Percentiles rank a stretch among this genome's conserved stretches.
These are phyloP conservation scores for Calonectris borealis DNA, from an alignment of 2,113 vertebrate genomes.

Conservation along the genomic window DNA sequence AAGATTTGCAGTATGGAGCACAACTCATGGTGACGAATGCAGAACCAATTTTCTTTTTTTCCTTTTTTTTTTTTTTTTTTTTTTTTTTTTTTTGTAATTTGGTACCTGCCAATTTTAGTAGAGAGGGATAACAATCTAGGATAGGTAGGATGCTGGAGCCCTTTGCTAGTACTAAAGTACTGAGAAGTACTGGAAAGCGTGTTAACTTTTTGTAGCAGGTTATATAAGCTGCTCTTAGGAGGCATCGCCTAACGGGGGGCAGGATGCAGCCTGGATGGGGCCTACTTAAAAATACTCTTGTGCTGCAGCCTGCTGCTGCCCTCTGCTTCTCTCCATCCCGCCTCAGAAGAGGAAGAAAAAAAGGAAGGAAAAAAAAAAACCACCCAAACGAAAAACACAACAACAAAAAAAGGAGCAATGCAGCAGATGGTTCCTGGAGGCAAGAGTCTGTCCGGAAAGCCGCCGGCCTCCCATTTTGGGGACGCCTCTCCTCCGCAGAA, in stretches of 20 bases:
- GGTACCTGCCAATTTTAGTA: too few relatives aligned
- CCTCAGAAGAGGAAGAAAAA: background rate
- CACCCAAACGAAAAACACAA: too few relatives aligned
- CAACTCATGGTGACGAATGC: accelerated
- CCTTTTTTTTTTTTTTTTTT: too few relatives aligned
- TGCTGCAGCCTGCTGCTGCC: too few relatives aligned
- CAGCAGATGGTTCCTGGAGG: too few relatives aligned
- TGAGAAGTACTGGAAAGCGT: background rate
- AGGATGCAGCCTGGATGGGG: too few relatives aligned
- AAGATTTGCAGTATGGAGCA: background rate
- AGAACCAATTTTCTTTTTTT: background rate
- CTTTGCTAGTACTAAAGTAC: background rate
- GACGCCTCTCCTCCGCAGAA: accelerated
- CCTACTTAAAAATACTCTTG: accelerated
- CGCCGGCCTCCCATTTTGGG: background rate
- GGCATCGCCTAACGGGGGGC: accelerated
- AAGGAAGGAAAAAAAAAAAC: too few relatives aligned
- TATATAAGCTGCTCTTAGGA: accelerated
- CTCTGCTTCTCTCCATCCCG: accelerated
- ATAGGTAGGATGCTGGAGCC: background rate
- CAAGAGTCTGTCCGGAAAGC: too few relatives aligned
- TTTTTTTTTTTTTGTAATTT: background rate
- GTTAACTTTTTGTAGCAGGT: background rate
- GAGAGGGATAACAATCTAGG: background rate
- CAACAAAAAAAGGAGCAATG: too few relatives aligned